Evolutionary conservation across 2,888 invertebrate species (phyloP).

Genomic region (Lamproptera curius): DNA sequence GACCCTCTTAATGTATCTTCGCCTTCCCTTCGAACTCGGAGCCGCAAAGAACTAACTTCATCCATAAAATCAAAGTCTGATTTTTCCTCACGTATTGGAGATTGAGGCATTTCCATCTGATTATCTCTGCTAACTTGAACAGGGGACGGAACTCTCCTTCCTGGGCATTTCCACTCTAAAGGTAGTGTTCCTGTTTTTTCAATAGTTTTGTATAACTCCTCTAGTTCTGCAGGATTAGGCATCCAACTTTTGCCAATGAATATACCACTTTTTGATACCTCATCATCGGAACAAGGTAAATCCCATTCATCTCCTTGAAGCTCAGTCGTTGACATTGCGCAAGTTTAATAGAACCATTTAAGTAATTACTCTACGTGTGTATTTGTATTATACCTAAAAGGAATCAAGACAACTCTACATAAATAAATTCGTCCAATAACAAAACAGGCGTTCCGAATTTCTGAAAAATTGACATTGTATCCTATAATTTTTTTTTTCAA

Average conservation of each 20-base stretch:
- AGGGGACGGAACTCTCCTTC: conserved; percentile 86
- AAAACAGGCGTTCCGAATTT: no score
- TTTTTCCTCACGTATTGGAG: conserved; percentile 71
- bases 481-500: no score
- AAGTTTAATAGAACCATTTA: no score
- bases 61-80: conserved; percentile 94
- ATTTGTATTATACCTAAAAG: no score
- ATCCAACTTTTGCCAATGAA: conserved; percentile 79
- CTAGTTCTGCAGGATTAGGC: conserved; percentile 83
- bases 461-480: no score
- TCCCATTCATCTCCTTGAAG: conserved; percentile 78
- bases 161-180: conserved; percentile 90
- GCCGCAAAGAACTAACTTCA: conserved; percentile 84
- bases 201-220: conserved; percentile 83
- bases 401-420: no score
- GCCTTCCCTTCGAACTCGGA: conserved; percentile 85
- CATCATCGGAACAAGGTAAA: conserved; percentile 83
- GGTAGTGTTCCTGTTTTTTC: conserved; percentile 83
- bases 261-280: conserved; percentile 68
- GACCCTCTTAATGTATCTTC: conserved; percentile 88
- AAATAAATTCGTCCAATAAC: no score
- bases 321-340: no score
- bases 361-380: no score
- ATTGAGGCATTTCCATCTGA: conserved; percentile 56
- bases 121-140: conserved; percentile 74